These are phyloP conservation scores for Atta colombica DNA, from an alignment of 1,140 invertebrate genomes.

Conservation along the genomic window DNA sequence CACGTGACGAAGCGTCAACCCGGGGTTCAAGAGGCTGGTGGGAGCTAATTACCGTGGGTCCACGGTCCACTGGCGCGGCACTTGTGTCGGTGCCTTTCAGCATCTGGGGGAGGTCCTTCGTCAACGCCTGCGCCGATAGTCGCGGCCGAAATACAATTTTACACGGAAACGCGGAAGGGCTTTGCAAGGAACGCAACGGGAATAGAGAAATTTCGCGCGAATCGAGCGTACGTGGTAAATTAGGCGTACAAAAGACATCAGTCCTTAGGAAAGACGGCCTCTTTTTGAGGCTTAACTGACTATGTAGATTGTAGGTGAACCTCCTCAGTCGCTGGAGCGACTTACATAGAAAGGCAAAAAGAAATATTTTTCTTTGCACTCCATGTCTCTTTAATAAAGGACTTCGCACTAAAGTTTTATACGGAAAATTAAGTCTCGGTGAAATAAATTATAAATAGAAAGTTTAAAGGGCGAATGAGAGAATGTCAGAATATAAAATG, in stretches of 20 bases:
- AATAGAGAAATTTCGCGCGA: constrained; percentile 75
- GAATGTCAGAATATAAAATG: too few relatives aligned
- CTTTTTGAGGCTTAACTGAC: constrained; percentile 9
- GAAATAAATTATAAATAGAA: too few relatives aligned
- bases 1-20: constrained; percentile 78
- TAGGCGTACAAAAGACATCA: constrained; percentile 37
- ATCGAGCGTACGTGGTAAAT: constrained; percentile 26
- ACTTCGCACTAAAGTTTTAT: too few relatives aligned
- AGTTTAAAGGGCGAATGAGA: too few relatives aligned
- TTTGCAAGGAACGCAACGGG: constrained; percentile 60
- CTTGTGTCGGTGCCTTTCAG: constrained; percentile 81
- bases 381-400: neutral
- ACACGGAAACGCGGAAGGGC: constrained; percentile 81
- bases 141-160: constrained; percentile 71
- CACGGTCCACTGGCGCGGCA: constrained; percentile 82
- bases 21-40: constrained; percentile 60
- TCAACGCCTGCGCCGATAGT: constrained; percentile 63
- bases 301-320: neutral
- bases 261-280: neutral
- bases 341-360: neutral
- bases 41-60: constrained; percentile 82
- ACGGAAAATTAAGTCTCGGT: too few relatives aligned
- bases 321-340: neutral
- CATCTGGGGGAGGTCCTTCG: constrained; percentile 76
- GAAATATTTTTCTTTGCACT: neutral